Evolutionary conservation across 2,888 invertebrate species (phyloP).

Genomic region (Gerosis bhagava): DNA sequence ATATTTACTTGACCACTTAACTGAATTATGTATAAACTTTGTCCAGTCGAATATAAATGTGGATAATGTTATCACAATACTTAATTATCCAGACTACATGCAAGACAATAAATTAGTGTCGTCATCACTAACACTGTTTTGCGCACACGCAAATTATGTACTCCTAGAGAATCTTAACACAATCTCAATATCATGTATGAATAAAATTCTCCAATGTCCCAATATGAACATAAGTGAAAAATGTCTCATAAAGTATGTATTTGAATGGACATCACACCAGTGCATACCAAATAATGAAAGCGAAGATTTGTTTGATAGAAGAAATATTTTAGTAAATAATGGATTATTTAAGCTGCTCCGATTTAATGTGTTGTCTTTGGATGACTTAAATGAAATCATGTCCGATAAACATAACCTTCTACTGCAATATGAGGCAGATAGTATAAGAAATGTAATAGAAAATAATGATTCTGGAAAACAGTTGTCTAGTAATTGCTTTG

Average conservation of each 20-base stretch:
- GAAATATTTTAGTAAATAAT: slow-evolving; percentile 60
- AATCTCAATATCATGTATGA: slow-evolving; percentile 74
- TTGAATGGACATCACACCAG: slow-evolving; percentile 80
- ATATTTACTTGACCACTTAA: slow-evolving; percentile 82
- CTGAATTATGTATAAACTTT: slow-evolving; percentile 74
- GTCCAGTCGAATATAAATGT: slow-evolving; percentile 79
- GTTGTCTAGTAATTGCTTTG: slow-evolving; percentile 24
- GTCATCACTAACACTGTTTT: slow-evolving; percentile 79
- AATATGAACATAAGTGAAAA: slow-evolving; percentile 76
- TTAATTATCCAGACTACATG: slow-evolving; percentile 83
- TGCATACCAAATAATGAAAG: slow-evolving; percentile 67
- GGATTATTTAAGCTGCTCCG: slow-evolving; percentile 71
- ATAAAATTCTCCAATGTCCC: slow-evolving; percentile 71
- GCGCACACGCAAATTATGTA: slow-evolving; percentile 78
- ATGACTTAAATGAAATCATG: slow-evolving; percentile 64
- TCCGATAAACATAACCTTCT: slow-evolving; percentile 58
- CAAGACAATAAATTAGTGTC: slow-evolving; percentile 78
- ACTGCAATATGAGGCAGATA: slow-evolving; percentile 49
- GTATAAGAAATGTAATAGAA: slow-evolving; percentile 42
- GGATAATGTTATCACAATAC: slow-evolving; percentile 80
- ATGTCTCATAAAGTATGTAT: slow-evolving; percentile 75
- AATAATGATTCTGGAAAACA: slow-evolving; percentile 9
- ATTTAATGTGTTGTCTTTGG: slow-evolving; percentile 56
- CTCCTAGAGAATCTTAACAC: slow-evolving; percentile 71
- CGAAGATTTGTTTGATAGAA: slow-evolving; percentile 64